Evolutionary conservation across 2,888 invertebrate species (phyloP), one percentile per base, ranked within the genome.

Genomic region (Drosophila barbarae): DNA sequence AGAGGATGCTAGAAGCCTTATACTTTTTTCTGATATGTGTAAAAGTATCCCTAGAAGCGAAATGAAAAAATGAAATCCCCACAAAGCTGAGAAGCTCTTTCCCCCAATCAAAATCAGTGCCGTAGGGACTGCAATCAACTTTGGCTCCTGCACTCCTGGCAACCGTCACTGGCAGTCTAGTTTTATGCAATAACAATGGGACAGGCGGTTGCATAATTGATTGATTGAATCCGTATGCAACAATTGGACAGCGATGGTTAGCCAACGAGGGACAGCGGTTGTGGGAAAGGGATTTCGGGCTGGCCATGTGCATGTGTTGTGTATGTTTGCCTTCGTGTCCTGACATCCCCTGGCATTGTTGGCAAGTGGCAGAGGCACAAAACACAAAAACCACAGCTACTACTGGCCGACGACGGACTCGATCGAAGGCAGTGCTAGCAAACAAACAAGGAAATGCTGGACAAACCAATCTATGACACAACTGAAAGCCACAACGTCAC

Each of bases 391-490:
- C 57, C 60, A 56, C 71, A 42, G 50, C 9, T 50, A n/a, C 49
- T 53, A 23, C 49, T 53, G 36, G 41, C 47, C 28, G 35, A 30
- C 35, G 35, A 36, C 35, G 12, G 34, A 50, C 44, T 50, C 34
- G 56, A 56, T 59, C 51, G 38, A 63, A 76, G 70, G 71, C 79
- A 74, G 71, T 41, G 66, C 74, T 59, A 79, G 76, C 80, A 79
- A 79, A 77, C 80, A 83, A 74, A 57, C 59, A 57, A 57, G 57
- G 57, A 46, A 79, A 77, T 76, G 73, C 74, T 76, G 72, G 83
- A 71, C 70, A 83, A 79, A 83, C 83, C 80, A 79, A 83, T 83
- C 83, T 83, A 80, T 80, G 83, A 68, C 74, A 77, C 78, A 79
- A 80, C 77, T 77, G 69, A 80, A 83, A 80, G 80, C 80, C 80